These are phyloP conservation scores for Lamellibrachia luymesi DNA, from an alignment of 1,140 invertebrate species.

Conservation along the genomic window DNA sequence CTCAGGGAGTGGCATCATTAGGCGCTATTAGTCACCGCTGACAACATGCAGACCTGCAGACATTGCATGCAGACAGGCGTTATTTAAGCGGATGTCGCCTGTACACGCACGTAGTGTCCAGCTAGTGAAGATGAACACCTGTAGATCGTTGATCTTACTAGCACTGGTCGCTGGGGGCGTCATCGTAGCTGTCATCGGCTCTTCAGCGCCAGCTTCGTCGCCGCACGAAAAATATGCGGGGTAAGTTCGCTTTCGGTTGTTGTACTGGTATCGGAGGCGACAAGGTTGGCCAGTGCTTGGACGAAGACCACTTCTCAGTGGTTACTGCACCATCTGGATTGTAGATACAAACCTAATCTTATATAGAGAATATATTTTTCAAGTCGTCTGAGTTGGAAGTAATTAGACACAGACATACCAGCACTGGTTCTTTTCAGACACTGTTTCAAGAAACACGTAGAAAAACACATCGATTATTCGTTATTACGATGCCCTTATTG, in stretches of 20 bases:
- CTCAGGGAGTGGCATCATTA: not conserved
- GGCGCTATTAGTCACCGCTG: not conserved
- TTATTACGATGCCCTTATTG: too few species aligned
- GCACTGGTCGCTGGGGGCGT: not conserved
- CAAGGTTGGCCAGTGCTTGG: too few species aligned
- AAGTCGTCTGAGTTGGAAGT: too few species aligned
- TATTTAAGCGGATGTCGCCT: not conserved
- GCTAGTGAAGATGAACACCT: not conserved
- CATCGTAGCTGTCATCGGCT: not conserved
- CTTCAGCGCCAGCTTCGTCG: not conserved
- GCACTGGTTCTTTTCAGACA: too few species aligned
- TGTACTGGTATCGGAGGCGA: not conserved
- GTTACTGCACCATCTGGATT: too few species aligned
- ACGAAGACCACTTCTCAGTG: too few species aligned
- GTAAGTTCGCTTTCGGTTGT: not conserved
- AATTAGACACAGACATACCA: too few species aligned
- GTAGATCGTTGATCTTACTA: not conserved
- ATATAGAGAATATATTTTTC: too few species aligned
- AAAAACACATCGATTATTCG: too few species aligned
- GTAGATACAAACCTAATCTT: too few species aligned
- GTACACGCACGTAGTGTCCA: not conserved
- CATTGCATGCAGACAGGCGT: not conserved
- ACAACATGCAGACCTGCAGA: not conserved
- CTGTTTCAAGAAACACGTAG: too few species aligned
- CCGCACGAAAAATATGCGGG: not conserved